Base-by-base conservation (phyloP, 2,888 invertebrate species). In the Agrochola lychnidis region DNA sequence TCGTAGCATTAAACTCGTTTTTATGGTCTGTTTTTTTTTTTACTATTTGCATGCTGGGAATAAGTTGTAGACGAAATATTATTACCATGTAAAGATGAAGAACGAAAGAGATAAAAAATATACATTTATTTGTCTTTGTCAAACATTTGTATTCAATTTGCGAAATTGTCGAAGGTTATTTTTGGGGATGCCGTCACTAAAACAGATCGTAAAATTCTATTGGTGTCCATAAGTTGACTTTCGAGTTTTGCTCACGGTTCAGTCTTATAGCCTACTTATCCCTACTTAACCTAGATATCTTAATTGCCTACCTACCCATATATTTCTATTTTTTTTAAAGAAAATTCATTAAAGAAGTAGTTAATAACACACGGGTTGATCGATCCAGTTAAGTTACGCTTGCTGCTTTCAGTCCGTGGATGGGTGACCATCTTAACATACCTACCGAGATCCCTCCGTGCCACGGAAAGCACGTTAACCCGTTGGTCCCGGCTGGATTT, bases 1-100 rank as follows among this genome's bases (percentile, higher is more conserved):
- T 74, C 68, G 68, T 78, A 81, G 70, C 66, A 56, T 73, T 76
- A 85, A 80, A 79, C 82, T 67, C 19, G 79, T 76, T 84, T 85
- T 84, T 84, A 76, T 62, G 77, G 57, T 70, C 59, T 9, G 53
- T 75, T 83, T 80, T 86, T 85, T 7, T 22, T 78, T 70, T 9
- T 14, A 45, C 25, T 68, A 75, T 83, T 84, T 84, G 84, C 81
- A 79, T 79, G 78, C 45, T 61, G 61, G 63, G 70, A 59, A 78
- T 71, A 66, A 63, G 40, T 30, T 66, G 64, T 83, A 72, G 81
- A 76, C 84, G 59, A 81, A 78, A 78, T 74, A 81, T 81, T 81
- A 78, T 84, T 78, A 83, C 73, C 53, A 40, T 70, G 59, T 67
- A 19, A 61, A 70, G 16, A 76, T 40, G 30, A 73, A 66, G 48